Base-by-base conservation (phyloP, 2,113 vertebrate genomes). In the Melospiza melodia region DNA sequence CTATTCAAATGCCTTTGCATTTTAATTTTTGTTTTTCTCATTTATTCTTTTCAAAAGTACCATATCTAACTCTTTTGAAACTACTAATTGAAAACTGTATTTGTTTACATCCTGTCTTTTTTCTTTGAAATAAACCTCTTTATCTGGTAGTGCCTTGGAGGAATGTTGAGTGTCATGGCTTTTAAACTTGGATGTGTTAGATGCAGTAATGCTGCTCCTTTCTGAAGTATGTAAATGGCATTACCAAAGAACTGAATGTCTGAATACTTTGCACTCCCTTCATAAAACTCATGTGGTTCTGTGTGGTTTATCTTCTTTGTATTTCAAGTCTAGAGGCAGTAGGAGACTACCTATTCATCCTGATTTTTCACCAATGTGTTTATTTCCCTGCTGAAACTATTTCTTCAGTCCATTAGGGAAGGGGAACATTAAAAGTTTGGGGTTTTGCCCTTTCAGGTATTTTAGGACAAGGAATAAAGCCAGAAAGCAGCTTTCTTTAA, bases 1-100 rank as follows among this genome's bases (percentile, higher is more conserved):
- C 98, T 98, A 97, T 96, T 93, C 95, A 95, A 97, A 86, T 95
- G 84, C 41, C 91, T 95, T 96, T 97, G 55, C 25, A 12, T 37
- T 31, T 69, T 57, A 17, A 5, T 5, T 51, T 75, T 80, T 61
- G 9, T 49, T 61, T 54, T 68, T 39, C 30, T 69, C 7, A 27
- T 71, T 43, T 37, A 16, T 87, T 81, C 20, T 80, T 85, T 57
- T 76, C 9, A 49, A 31, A 84, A 77, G 33, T 46, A 49, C 25
- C 3, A 2, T 41, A 30, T 57, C 30, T 55, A 80, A 73, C 24
- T 57, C 41, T 35, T 39, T 43, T 65, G 41, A 46, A 69, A 49
- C 16, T 55, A 10, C 43, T 67, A 30, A 12, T n/a, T 37, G 1
- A 41, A 68, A 74, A 82, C 30, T 55, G 5, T 55, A 33, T 61